Base-by-base conservation (phyloP, 2,888 invertebrate genomes). In the Melitaea athalia region DNA sequence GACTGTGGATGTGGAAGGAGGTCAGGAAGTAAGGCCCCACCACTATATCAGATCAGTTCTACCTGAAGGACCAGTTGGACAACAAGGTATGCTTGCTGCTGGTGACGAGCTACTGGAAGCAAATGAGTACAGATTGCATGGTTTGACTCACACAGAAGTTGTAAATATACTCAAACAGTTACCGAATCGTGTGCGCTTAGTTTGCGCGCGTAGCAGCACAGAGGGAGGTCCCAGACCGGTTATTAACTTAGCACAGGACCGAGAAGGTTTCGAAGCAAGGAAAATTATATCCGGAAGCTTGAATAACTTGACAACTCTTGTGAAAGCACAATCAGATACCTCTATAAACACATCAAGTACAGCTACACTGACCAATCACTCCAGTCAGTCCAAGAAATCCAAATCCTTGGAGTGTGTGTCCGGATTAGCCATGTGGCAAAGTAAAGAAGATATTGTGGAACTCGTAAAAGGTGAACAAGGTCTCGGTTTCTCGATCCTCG, bases 101-200 rank as follows among this genome's bases (percentile, higher is more conserved):
- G 99, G 99, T 14, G 99, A 99, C 87, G 99, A 99, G 90, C 93
- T 99, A 47, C 93, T 99, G 71, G 96, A 99, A 95, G 99, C 98
- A 1, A 99, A 99, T 86, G 98, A 99, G 71, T 96, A 97, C 80
- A 94, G 96, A 81, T 92, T 99, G 67, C 95, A 98, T 73, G 99
- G 99, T 14, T 95, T 99, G 76, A 97, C 98, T 80, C 99, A 99
- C 86, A 97, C 98, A 74, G 99, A 99, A 86, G 99, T 99, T 17
- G 99, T 99, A 8, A 96, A 96, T 84, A 98, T 99, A 76, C 93
- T 99, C 50, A 98, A 98, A 88, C 97, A 98, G 81, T 94, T 99
- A 77, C 99, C 99, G 3, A 95, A 95, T 78, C 95, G 97, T 79
- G 99, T 99, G 17, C 94, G 98, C 71, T 93, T 99, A 87, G 98